Evolutionary conservation across 2,113 vertebrate species (phyloP).

Genomic region (Stigmatopora nigra): DNA sequence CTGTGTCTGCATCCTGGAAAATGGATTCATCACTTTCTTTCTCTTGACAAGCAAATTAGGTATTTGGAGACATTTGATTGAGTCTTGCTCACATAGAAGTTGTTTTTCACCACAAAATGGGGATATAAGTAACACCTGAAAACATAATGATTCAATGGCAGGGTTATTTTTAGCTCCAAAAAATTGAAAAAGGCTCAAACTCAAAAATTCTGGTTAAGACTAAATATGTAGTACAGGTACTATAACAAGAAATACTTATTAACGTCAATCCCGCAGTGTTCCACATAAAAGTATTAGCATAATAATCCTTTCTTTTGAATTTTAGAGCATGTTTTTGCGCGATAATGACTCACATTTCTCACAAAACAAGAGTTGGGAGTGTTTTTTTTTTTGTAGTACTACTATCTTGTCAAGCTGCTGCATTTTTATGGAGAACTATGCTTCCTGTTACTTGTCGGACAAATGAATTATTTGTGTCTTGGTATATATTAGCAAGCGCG

Average conservation of each 20-base stretch:
- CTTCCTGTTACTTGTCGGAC: constrained; percentile 44
- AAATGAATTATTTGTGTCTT: constrained; percentile 63
- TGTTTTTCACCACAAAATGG: not conserved
- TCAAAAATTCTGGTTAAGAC: no score
- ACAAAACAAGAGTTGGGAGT: not conserved
- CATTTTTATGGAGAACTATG: constrained; percentile 23
- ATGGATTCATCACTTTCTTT: constrained; percentile 15
- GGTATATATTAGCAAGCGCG: constrained; percentile 48
- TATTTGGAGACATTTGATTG: constrained; percentile 12
- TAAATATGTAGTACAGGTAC: no score
- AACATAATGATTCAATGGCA: no score
- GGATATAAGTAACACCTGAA: not conserved
- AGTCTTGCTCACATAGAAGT: constrained; percentile 8
- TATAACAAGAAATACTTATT: no score
- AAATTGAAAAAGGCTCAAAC: no score
- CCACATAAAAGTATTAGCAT: no score
- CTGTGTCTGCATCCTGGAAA: constrained; percentile 18
- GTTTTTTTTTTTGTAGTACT: not conserved
- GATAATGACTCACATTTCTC: not conserved
- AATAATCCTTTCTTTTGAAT: not conserved
- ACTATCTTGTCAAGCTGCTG: constrained; percentile 21
- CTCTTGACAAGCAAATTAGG: constrained; percentile 30
- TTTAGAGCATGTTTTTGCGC: not conserved
- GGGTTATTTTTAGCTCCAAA: no score
- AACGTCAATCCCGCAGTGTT: no score